These are phyloP conservation scores for Drosophila atripex DNA, from an alignment of 2,888 invertebrate genomes.

Conservation along the genomic window DNA sequence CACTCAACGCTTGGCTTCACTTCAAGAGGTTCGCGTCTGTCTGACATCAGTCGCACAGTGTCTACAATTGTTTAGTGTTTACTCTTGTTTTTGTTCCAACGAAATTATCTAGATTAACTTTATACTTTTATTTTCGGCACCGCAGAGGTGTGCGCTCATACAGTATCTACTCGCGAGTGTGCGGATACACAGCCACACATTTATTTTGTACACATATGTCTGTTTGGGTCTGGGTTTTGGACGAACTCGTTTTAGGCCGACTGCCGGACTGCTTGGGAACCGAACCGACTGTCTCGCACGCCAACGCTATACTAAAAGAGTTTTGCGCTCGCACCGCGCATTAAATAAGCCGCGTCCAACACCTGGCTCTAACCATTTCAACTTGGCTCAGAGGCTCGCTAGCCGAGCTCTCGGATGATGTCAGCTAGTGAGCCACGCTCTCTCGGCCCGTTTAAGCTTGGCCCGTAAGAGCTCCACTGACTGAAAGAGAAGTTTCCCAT, in stretches of 20 bases:
- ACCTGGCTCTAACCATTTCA: slow-evolving; percentile 70
- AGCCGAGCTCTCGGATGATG: slow-evolving; percentile 37
- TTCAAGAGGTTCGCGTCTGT: slow-evolving; percentile 45
- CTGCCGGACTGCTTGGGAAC: slow-evolving; percentile 44
- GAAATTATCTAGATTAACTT: slow-evolving; percentile 34
- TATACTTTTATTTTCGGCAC: slow-evolving; percentile 50
- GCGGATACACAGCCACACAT: slow-evolving; percentile 48
- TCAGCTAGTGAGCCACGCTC: slow-evolving; percentile 14
- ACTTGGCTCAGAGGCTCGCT: slow-evolving; percentile 42
- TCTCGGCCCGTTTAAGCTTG: background rate
- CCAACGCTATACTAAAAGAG: slow-evolving; percentile 83
- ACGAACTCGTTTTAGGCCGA: slow-evolving; percentile 50
- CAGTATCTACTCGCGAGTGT: slow-evolving; percentile 60
- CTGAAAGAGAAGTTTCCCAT: slow-evolving; percentile 14
- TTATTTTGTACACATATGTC: slow-evolving; percentile 14
- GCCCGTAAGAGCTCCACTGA: slow-evolving; percentile 1
- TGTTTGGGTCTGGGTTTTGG: slow-evolving; percentile 22
- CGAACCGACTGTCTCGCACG: slow-evolving; percentile 81
- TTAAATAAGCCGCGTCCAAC: slow-evolving; percentile 79
- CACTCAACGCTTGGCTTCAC: slow-evolving; percentile 76
- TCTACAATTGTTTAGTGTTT: slow-evolving; percentile 51
- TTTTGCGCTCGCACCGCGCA: slow-evolving; percentile 63
- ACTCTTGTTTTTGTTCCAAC: slow-evolving; percentile 25
- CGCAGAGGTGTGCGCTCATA: slow-evolving; percentile 29
- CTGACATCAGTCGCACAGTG: slow-evolving; percentile 65